Base-by-base conservation (phyloP, 2,888 invertebrate species). In the Caenorhabditis sinica region DNA sequence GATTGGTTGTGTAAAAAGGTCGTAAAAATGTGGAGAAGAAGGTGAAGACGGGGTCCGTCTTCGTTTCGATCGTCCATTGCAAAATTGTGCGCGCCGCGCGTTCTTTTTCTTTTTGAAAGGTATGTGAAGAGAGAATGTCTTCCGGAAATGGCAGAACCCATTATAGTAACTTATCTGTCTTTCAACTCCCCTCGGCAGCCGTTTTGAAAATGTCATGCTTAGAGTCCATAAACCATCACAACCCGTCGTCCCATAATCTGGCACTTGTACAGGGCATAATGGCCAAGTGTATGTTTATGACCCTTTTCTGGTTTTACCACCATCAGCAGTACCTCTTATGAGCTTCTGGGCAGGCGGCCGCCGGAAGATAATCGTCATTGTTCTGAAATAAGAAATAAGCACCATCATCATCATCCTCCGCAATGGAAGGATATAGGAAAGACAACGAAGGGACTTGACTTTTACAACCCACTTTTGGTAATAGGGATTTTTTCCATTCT, bases 361-460 rank as follows among this genome's bases (percentile, higher is more conserved):
- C 60, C 68, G 77, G 71, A 71, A 79, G 72, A 72, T 79, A 79
- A 79, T 79, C 79, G 79, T 72, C 79, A 79, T 79, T 79, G 79
- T 79, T 79, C 79, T 72, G 71, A 79, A 79, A 51, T 60, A 40
- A 72, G 60, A 61, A 56, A 76, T 73, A 74, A 65, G 36, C 63
- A 74, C 33, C 40, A 11, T 40, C 40, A 40, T 40, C 40, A 40
- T 30, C 49, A 20, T 11, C 15, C 20, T 20, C 58, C 72, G n/a
- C 40, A 40, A 40, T 40, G 11, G 40, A 49, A 23, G 74, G 72
- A 72, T 58, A 63, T 45, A 63, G 51, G 49, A 28, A 11, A 20
- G 36, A 23, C 5, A 53, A n/a, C 36, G n/a, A 23, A n/a, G 17
- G 33, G 45, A 25, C 56, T 15, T 56, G 63, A 63, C 68, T 68